A percentile compares a stretch with the other conserved stretches of the same genome.
Evolutionary conservation across 2,113 vertebrate species (phyloP).

Genomic region (Cichladusa arquata): DNA sequence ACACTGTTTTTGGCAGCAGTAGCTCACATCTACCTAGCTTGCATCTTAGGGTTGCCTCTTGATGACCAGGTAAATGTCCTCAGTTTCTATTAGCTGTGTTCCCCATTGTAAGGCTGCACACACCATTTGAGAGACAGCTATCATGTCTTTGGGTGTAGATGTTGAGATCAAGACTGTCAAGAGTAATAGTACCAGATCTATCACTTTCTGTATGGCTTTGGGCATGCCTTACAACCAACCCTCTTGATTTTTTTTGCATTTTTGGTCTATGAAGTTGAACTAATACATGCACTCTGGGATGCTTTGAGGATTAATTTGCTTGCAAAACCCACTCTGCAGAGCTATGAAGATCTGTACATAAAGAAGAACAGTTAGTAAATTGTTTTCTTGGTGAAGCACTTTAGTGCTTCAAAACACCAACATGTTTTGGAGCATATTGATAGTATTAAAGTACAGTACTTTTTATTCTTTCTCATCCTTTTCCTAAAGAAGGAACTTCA

Average conservation of each 20-base stretch:
- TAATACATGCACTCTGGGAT: background rate
- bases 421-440: background rate
- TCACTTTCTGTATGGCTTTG: background rate
- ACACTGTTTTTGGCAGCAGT: background rate
- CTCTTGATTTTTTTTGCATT: background rate
- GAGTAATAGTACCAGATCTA: background rate
- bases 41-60: background rate
- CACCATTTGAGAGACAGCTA: background rate
- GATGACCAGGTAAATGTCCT: background rate
- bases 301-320: background rate
- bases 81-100: background rate
- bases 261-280: background rate
- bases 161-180: background rate
- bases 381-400: background rate
- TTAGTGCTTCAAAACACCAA: background rate
- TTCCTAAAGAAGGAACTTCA: background rate
- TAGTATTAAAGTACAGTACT: background rate
- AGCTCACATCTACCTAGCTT: background rate
- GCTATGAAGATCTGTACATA: background rate
- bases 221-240: background rate
- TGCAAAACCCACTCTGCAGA: background rate
- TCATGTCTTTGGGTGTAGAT: background rate
- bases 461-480: background rate
- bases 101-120: background rate
- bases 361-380: background rate